These are phyloP conservation scores for Okamejei kenojei DNA, from an alignment of 2,797 vertebrate genomes.

Conservation along the genomic window DNA sequence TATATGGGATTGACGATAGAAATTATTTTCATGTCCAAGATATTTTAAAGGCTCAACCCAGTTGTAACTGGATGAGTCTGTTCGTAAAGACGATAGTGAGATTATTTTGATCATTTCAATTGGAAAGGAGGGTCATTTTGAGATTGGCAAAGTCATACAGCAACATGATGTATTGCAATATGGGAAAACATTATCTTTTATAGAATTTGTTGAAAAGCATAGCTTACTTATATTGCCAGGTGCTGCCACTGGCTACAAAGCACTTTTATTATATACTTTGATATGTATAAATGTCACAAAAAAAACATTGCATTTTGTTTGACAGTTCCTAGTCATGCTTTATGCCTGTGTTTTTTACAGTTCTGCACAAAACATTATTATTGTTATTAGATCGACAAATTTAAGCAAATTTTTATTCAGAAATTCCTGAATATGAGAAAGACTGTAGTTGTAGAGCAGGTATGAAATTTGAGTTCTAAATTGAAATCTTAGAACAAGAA, in stretches of 20 bases:
- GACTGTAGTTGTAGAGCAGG: background rate
- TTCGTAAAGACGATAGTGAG: background rate
- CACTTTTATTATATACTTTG: slow-evolving; percentile 12
- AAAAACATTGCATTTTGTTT: slow-evolving; percentile 19
- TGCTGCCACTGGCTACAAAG: slow-evolving; percentile 13
- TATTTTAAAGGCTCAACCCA: background rate
- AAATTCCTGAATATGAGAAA: background rate
- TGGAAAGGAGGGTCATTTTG: background rate
- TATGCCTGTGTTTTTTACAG: slow-evolving; percentile 17
- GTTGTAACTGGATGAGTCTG: slow-evolving; percentile 7
- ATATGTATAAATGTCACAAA: slow-evolving; percentile 10
- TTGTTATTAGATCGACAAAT: slow-evolving; percentile 1
- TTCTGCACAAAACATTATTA: slow-evolving; percentile 8
- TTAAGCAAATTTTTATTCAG: background rate
- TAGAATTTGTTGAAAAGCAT: slow-evolving; percentile 16
- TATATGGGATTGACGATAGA: background rate
- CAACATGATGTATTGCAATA: background rate
- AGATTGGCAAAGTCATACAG: background rate
- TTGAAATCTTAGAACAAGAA: background rate
- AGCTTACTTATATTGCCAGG: slow-evolving; percentile 21
- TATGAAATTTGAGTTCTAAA: slow-evolving; percentile 27
- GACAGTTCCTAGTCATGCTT: slow-evolving; percentile 20
- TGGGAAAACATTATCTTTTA: background rate
- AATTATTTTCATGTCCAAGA: slow-evolving; percentile 21
- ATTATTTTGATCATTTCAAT: slow-evolving; percentile 22